Base-by-base conservation (phyloP, 2,113 vertebrate genomes). In the Mirza zaza region DNA sequence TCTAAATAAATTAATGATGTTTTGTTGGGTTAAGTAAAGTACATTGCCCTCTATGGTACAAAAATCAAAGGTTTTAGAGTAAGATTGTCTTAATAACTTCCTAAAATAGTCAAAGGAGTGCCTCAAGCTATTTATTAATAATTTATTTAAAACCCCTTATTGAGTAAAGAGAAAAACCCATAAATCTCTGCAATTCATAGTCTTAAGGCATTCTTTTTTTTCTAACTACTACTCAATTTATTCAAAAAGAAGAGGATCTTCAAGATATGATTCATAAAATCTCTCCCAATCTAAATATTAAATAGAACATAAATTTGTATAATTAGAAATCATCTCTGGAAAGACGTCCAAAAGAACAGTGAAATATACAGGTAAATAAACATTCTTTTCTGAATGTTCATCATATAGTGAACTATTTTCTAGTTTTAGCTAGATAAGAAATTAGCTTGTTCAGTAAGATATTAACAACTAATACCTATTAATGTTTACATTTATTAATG, bases 1-100 rank as follows among this genome's bases (percentile, higher is more conserved):
- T 70, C 59, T 92, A 84, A 94, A 77, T 90, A 92, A 95, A 52
- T 95, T 80, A 95, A 96, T 65, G 95, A n/a, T 92, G 87, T 63
- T 87, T 93, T 90, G 85, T 48, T 90, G 29, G 67, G 42, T 85
- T 94, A 88, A 93, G 83, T 84, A 94, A 96, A 96, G 90, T 73
- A 91, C 29, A 75, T 48, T 93, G 29, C 50, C 75, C 48, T 71
- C 83, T 65, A 71, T 92, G 11, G 25, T 68, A 70, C 87, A 96
- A 85, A 96, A 95, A 63, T 61, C 36, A 94, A 94, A 97, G 48
- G 39, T 84, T 81, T 90, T 80, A 92, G 61, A 67, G n/a, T 89
- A 83, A 23, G 80, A 36, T 77, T 71, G 29, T 86, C 55, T 79
- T 96, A 77, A 95, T 79, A 86, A 45, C 81, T 96, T 97, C 86